These are phyloP conservation scores for Myiagra hebetior DNA, from an alignment of 2,113 vertebrate genomes.

Conservation along the genomic window DNA sequence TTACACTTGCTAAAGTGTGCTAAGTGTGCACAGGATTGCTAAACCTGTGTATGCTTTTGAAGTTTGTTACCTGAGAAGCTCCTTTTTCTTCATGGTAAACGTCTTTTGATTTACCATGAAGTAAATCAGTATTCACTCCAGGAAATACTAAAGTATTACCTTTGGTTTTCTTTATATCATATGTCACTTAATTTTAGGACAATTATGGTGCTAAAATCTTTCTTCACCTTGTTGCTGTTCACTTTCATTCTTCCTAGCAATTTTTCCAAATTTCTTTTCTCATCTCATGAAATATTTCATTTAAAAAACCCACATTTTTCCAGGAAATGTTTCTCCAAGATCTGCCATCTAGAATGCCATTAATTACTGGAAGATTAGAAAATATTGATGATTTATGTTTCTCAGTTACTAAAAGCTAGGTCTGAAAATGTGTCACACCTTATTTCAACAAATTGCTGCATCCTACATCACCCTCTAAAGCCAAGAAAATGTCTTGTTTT, in stretches of 20 bases:
- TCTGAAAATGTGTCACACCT: not conserved
- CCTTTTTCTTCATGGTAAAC: not conserved
- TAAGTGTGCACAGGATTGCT: not conserved
- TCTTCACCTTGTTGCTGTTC: not conserved
- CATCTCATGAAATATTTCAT: not conserved
- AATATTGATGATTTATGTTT: not conserved
- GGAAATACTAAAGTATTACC: not conserved
- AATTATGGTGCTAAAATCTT: not conserved
- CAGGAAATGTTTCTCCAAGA: not conserved
- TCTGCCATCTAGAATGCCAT: not conserved
- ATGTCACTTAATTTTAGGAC: not conserved
- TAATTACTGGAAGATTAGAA: not conserved
- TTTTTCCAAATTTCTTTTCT: not conserved
- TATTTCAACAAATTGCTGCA: not conserved
- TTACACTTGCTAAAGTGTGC: not conserved
- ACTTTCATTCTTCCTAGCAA: not conserved
- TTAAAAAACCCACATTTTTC: not conserved
- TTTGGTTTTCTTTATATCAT: not conserved
- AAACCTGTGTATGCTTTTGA: not conserved
- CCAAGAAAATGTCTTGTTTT: not conserved
- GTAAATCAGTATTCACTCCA: not conserved
- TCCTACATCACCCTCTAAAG: not conserved
- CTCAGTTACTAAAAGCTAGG: not conserved
- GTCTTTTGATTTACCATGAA: not conserved
- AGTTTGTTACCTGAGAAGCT: not conserved